Evolutionary conservation across 2,113 vertebrate genomes (phyloP).

Genomic region (Gobius niger): DNA sequence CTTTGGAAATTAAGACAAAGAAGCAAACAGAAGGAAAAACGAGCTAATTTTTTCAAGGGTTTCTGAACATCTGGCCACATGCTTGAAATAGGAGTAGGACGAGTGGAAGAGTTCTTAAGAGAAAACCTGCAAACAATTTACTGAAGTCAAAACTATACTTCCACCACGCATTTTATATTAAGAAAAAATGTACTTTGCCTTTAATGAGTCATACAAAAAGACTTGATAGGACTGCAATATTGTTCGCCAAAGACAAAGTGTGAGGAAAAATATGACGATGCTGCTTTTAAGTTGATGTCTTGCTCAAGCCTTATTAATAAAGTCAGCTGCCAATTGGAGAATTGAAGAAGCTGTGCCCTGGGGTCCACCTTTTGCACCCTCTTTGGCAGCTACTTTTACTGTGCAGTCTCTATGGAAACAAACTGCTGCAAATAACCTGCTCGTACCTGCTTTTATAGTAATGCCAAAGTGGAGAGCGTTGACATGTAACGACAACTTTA

Average conservation of each 20-base stretch:
- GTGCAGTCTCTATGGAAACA: constrained; percentile 49
- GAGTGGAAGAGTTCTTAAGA: neutral
- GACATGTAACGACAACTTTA: neutral
- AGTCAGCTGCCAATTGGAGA: neutral
- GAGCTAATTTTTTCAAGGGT: constrained; percentile 2
- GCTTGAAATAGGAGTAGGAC: neutral
- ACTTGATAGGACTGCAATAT: no score
- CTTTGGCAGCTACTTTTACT: constrained; percentile 12
- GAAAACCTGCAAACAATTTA: constrained; percentile 5
- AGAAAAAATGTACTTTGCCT: neutral
- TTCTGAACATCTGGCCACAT: constrained; percentile 1
- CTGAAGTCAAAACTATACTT: neutral
- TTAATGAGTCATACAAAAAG: neutral
- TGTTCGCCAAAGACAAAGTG: no score
- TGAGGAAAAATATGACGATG: neutral
- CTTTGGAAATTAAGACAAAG: constrained; percentile 6
- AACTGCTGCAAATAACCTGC: neutral
- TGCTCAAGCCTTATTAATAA: neutral
- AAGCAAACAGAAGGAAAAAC: constrained; percentile 1
- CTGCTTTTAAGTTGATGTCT: neutral
- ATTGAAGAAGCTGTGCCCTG: neutral
- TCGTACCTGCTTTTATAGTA: neutral
- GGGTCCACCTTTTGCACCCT: neutral
- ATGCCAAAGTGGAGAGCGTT: constrained; percentile 9
- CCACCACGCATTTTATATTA: neutral